Evolutionary conservation across 2,113 vertebrate genomes (phyloP).

Genomic region (Isichthys henryi): DNA sequence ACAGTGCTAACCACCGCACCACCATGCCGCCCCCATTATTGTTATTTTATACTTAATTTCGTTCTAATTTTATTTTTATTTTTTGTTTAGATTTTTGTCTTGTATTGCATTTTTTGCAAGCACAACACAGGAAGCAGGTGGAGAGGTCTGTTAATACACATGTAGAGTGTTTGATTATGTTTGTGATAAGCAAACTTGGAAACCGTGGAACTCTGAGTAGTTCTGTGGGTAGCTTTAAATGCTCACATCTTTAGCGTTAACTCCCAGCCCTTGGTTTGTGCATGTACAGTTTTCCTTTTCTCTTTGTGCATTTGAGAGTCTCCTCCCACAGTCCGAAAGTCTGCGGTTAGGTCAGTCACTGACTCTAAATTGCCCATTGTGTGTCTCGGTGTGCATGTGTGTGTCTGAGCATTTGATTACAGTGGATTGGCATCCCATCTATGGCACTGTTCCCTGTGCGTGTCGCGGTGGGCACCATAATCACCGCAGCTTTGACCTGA

Average conservation of each 20-base stretch:
- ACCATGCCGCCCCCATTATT: too few species aligned
- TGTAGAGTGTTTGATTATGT: not conserved
- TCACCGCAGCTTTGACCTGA: not conserved
- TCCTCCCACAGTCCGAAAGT: not conserved
- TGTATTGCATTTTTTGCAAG: not conserved
- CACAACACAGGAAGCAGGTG: not conserved
- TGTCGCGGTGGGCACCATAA: not conserved
- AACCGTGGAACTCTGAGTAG: not conserved
- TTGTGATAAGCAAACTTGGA: not conserved
- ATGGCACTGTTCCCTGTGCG: not conserved
- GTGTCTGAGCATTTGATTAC: not conserved
- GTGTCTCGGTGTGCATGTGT: not conserved
- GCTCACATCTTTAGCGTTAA: not conserved
- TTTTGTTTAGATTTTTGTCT: not conserved
- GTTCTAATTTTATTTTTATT: not conserved
- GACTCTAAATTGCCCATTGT: not conserved
- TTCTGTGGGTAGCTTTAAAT: not conserved
- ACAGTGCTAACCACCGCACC: too few species aligned
- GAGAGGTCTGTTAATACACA: too few species aligned
- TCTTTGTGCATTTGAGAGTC: not conserved
- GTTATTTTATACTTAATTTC: not conserved
- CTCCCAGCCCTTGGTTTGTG: not conserved
- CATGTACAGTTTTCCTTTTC: not conserved
- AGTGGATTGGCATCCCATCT: not conserved
- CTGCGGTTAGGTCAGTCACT: not conserved